Evolutionary conservation across 2,797 vertebrate genomes (phyloP), one percentile per base, ranked within the genome.

Genomic region (Paguma larvata): DNA sequence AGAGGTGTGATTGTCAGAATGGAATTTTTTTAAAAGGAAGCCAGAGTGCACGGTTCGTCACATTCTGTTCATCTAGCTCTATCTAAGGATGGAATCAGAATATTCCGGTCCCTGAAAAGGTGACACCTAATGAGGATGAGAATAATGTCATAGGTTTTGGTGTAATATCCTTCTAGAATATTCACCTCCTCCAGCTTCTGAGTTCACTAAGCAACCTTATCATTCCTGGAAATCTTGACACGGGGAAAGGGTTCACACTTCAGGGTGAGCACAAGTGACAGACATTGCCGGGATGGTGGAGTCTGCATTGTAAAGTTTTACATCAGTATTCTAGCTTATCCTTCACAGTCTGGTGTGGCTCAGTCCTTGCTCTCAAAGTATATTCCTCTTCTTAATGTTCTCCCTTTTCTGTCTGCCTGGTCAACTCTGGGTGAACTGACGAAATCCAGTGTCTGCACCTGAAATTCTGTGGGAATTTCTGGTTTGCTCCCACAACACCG

Each of bases 61-160:
- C 59, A 67, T 30, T 78, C 51, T 82, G 5, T 30, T 59, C 41
- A 79, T 78, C 68, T 9, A 32, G 32, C 18, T 90, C 32, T 83
- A 4, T 48, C 46, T 68, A 65, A 62, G 38, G 70, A 59, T 79
- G n/a, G 38, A 63, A 75, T 89, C 51, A 41, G 48, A 77, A 77
- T 63, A 84, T 70, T 79, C 82, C 62, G n/a, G 3, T 38, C 56
- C n/a, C 46, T 59, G 56, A 38, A 73, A 73, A 92, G 77, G 51
- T 63, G n/a, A 86, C 67, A 72, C 38, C 32, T 41, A 53, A 1
- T 51, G 25, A 85, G 65, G 11, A 86, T 25, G 72, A 95, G 18
- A 89, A 48, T 80, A 23, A 72, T 75, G 63, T 48, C 62, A n/a
- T 68, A 86, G 27, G 27, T 86, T 96, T 92, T 85, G 21, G 68